Evolutionary conservation across 1,140 invertebrate genomes (phyloP), one percentile per base, ranked within the genome.

Genomic region (Papilio glaucus): DNA sequence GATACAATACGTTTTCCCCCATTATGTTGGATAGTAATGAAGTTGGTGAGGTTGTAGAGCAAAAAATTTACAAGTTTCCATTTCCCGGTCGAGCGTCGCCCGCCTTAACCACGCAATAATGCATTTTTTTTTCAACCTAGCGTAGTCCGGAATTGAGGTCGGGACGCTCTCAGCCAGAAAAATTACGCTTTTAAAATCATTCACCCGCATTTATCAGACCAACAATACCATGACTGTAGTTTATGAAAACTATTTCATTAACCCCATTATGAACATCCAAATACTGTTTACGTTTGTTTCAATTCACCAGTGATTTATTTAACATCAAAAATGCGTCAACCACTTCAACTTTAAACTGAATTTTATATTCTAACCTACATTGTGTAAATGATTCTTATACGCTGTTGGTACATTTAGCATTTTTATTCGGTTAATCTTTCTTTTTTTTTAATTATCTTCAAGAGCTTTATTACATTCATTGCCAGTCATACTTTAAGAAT

Each of bases 81-180:
- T 49, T 68, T 68, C 24, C 41, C 41, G 41, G 39, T 45, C 42
- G 65, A 68, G 39, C 24, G 41, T 68, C 21, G 39, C 12, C 33
- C 37, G 61, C 65, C 65, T 68, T 68, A 49, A 49, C 45, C 26
- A 12, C n/a, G 41, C 65, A 33, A 33, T 49, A 33, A 45, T 68
- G 63, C 42, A 26, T 49, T 68, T 49, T 68, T 41, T 33, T n/a
- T 24, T 42, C 24, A 15, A 45, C n/a, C 42, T n/a, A n/a, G n/a
- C n/a, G 7, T 26, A 68, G 65, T 68, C n/a, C n/a, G 41, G 6
- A 26, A 68, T 68, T 68, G 65, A 68, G 65, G 65, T 68, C 65
- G 65, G 65, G 65, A 18, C 21, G 65, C 65, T 49, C 41, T 68
- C 65, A 49, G 41, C 29, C 41, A 45, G 21, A 68, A 68, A 68